Base-by-base conservation (phyloP, 2,888 invertebrate genomes). In the Drosophila cognata region DNA sequence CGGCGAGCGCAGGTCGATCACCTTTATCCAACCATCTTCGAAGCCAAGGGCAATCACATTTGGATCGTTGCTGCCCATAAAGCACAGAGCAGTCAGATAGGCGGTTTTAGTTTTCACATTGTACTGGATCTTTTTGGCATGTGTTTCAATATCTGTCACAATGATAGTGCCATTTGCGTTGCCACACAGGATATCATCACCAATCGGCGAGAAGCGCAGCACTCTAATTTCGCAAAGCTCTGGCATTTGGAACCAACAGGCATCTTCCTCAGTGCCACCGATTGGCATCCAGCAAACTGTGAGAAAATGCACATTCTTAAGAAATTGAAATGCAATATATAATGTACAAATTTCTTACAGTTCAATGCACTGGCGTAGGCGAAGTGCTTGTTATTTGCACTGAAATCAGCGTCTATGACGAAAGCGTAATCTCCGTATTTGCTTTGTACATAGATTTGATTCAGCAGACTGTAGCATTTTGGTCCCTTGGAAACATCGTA, bases 351-450 rank as follows among this genome's bases (percentile, higher is more conserved):
- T n/a, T 10, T 41, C n/a, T 10, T 41, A 41, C 41, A 10, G 2
- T 10, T 0, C 1, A 21, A 21, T 21, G 21, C 21, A 21, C 1
- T 3, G 8, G 1, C 0, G 41, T 10, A 41, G 41, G 41, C 41
- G n/a, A 41, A 2, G 2, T n/a, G 4, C 0, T 10, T n/a, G 41
- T 10, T 2, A 2, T 41, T n/a, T 10, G 41, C 10, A 4, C 41
- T 41, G n/a, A 41, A 41, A n/a, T 41, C 41, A n/a, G 0, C 1
- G 10, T 2, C n/a, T 1, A 0, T 0, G 2, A 41, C 10, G n/a
- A 0, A 1, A 10, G 0, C 0, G 6, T 0, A 0, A 16, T 2
- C 6, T 6, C 0, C 4, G 1, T 1, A 1, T 1, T 0, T 4
- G 4, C 2, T 21, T 1, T 21, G 21, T 21, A 21, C 21, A 1